phyloP scores from a whole-genome alignment of 1,140 invertebrate species.

The Meloidogyne floridensis region DNA sequence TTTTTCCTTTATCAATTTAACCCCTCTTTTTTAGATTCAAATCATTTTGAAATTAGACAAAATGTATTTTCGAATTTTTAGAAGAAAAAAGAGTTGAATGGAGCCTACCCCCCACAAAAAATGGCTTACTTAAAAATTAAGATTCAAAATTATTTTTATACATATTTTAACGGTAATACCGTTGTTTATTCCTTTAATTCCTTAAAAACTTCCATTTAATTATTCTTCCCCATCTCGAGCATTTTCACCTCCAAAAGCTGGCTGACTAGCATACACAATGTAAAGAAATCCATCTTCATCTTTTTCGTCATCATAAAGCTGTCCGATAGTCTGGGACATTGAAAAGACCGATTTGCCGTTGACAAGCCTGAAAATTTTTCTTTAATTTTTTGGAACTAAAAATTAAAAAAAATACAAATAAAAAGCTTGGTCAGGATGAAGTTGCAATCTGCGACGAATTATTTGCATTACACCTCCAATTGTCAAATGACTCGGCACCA shows the following conservation, averaged over 20 bases:
- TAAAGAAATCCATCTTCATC: constrained; percentile 75
- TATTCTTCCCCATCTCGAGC: neutral
- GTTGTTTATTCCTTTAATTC: neutral
- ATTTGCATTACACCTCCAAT: constrained; percentile 74
- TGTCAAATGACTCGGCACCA: constrained; percentile 74
- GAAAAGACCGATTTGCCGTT: constrained; percentile 72
- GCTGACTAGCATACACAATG: constrained; percentile 73
- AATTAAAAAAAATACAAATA: constrained; percentile 60
- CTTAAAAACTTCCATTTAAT: neutral
- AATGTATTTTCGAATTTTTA: too few relatives aligned
- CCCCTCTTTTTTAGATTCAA: too few relatives aligned
- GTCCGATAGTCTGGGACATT: constrained; percentile 71
- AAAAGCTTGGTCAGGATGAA: constrained; percentile 74
- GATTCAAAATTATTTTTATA: neutral
- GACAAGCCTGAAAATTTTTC: constrained; percentile 68
- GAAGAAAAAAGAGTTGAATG: too few relatives aligned
- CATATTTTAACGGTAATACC: neutral
- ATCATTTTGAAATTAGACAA: too few relatives aligned
- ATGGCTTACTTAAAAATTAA: too few relatives aligned
- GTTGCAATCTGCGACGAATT: constrained; percentile 72
- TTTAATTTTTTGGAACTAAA: neutral
- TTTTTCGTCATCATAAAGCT: constrained; percentile 69
- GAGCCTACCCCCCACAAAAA: too few relatives aligned
- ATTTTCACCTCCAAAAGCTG: constrained; percentile 70
- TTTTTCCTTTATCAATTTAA: too few relatives aligned